Evolutionary conservation across 1,140 invertebrate species (phyloP).

Genomic region (Drosophila dunni): DNA sequence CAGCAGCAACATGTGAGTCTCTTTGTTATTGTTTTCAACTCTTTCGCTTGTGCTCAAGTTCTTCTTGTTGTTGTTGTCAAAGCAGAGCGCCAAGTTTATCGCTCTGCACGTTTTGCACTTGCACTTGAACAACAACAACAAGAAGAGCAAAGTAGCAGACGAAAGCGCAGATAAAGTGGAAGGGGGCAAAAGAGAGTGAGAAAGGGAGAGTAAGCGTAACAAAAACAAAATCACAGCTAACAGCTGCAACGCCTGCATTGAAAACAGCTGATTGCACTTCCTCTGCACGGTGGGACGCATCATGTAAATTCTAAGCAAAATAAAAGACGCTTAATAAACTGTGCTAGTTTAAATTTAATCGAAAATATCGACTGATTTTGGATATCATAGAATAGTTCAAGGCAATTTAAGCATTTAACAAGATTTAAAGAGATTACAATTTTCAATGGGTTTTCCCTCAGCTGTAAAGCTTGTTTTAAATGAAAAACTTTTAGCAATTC

Average conservation of each 20-base stretch:
- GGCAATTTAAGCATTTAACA: too few relatives aligned
- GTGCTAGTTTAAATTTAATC: too few relatives aligned
- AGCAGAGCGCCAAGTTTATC: conserved; percentile 24
- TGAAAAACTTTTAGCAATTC: too few relatives aligned
- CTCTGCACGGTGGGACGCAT: conserved; percentile 44
- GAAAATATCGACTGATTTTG: too few relatives aligned
- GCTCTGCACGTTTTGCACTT: conserved; percentile 37
- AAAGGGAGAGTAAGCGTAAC: background rate
- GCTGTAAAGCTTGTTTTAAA: too few relatives aligned
- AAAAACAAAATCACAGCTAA: conserved; percentile 32
- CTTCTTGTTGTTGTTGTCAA: conserved; percentile 37
- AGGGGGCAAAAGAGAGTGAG: background rate
- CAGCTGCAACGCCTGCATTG: conserved; percentile 52
- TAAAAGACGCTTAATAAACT: background rate
- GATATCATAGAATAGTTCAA: too few relatives aligned
- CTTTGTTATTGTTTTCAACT: conserved; percentile 44
- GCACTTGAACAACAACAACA: conserved; percentile 23
- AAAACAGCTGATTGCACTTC: conserved; percentile 56
- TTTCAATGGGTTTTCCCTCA: too few relatives aligned
- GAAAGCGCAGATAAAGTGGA: background rate
- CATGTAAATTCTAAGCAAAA: background rate
- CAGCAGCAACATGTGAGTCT: conserved; percentile 65
- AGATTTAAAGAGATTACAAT: too few relatives aligned
- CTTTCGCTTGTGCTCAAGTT: conserved; percentile 15
- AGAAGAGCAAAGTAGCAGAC: background rate